Evolutionary conservation across 2,113 vertebrate species (phyloP).

Genomic region (rabbit (Oryctolagus cuniculus)): DNA sequence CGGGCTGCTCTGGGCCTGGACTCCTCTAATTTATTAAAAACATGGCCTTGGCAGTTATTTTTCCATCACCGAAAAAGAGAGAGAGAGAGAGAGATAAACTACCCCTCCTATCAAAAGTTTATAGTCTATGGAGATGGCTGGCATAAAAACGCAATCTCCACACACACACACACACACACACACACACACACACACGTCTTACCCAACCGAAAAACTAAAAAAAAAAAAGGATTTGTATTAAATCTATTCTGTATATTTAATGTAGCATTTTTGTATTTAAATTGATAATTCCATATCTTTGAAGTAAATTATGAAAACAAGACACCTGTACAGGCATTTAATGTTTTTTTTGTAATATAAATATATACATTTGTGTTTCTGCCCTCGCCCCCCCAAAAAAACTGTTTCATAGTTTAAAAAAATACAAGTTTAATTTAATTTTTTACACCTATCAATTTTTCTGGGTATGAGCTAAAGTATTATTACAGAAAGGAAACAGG

Average conservation of each 20-base stretch:
- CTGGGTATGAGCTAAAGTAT: constrained; percentile 86
- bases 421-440: constrained; percentile 92
- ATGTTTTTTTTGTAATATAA: constrained; percentile 92
- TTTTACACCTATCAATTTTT: constrained; percentile 90
- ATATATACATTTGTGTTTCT: constrained; percentile 92
- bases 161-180: constrained; percentile 75
- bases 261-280: constrained; percentile 99
- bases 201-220: constrained; percentile 90
- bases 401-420: constrained; percentile 92
- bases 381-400: constrained; percentile 64
- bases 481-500: constrained; percentile 81
- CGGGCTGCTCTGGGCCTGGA: constrained; percentile 89
- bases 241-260: constrained; percentile 99
- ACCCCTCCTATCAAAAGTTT: constrained; percentile 90
- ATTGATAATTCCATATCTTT: constrained; percentile 99
- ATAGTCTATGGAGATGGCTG: constrained; percentile 94
- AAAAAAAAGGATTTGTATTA: constrained; percentile 96
- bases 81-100: constrained; percentile 81
- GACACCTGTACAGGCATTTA: constrained; percentile 95
- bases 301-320: constrained; percentile 99
- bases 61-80: constrained; percentile 85
- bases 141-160: constrained; percentile 89
- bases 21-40: constrained; percentile 89
- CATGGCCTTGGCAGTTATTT: constrained; percentile 89
- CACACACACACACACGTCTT: constrained; percentile 92